A percentile compares a stretch with the other conserved stretches of the same genome.
These are phyloP conservation scores for Aulostomus chinensis DNA, from an alignment of 2,797 vertebrate species.

Conservation along the genomic window DNA sequence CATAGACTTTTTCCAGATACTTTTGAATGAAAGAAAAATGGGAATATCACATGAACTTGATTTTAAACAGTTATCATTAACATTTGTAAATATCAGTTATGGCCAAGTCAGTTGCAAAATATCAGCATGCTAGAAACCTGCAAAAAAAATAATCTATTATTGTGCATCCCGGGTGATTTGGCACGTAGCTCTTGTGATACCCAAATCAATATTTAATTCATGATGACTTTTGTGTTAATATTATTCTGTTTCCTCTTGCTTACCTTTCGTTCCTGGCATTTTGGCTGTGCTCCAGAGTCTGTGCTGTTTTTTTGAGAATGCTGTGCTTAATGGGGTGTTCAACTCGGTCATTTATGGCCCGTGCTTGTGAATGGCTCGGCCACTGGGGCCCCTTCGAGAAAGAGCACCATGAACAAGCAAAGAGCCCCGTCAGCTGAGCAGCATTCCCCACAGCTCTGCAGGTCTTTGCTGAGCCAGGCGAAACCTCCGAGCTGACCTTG, in stretches of 20 bases:
- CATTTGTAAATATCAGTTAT: too few relatives aligned
- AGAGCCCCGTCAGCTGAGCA: conserved; percentile 82
- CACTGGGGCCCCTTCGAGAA: conserved; percentile 80
- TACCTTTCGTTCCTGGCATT: conserved; percentile 85
- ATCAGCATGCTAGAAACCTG: too few relatives aligned
- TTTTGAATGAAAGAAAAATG: too few relatives aligned
- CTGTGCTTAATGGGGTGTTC: conserved; percentile 61
- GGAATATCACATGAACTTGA: too few relatives aligned
- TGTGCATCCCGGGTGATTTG: too few relatives aligned
- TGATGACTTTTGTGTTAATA: conserved; percentile 2
- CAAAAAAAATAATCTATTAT: too few relatives aligned
- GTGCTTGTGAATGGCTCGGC: conserved; percentile 70
- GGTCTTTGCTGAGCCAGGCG: conserved; percentile 81
- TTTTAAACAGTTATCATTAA: too few relatives aligned
- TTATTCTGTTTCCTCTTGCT: conserved; percentile 9
- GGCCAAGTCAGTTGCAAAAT: too few relatives aligned
- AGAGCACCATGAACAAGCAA: conserved; percentile 77
- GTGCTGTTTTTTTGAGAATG: conserved; percentile 68
- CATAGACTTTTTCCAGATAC: too few relatives aligned
- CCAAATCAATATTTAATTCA: background rate
- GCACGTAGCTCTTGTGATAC: too few relatives aligned
- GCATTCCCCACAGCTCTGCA: conserved; percentile 38
- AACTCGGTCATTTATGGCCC: conserved; percentile 80
- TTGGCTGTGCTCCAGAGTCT: conserved; percentile 72
- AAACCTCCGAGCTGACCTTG: conserved; percentile 73